A percentile compares a stretch with the other conserved stretches of the same genome.
phyloP scores from a whole-genome alignment of 2,888 invertebrate genomes.

The Pandemis corylana region DNA sequence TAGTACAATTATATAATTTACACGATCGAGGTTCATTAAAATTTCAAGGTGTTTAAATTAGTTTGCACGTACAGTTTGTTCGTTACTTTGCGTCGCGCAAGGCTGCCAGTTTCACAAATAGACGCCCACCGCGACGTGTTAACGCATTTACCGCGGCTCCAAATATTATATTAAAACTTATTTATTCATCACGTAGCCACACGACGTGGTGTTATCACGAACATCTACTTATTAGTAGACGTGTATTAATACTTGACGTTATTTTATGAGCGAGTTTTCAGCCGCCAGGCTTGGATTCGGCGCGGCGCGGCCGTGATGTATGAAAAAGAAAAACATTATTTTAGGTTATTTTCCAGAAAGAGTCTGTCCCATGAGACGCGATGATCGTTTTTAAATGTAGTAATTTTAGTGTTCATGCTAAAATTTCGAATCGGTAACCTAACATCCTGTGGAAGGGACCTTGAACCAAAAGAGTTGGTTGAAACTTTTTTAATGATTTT shows the following conservation, averaged over 20 bases:
- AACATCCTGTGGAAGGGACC: no score
- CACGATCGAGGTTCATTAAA: background rate
- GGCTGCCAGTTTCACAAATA: constrained; percentile 42
- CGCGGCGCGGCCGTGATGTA: background rate
- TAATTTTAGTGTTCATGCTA: no score
- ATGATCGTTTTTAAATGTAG: no score
- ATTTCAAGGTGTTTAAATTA: constrained; percentile 31
- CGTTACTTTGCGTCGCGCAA: constrained; percentile 34
- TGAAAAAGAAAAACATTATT: no score
- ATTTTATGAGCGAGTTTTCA: background rate
- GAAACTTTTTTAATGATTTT: no score
- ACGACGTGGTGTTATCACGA: constrained; percentile 28
- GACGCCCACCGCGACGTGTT: constrained; percentile 42
- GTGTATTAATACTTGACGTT: constrained; percentile 23
- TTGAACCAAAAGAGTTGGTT: no score
- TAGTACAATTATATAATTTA: background rate
- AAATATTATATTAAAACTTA: constrained; percentile 37
- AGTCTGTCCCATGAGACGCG: no score
- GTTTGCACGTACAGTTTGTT: constrained; percentile 36
- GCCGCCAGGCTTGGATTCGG: background rate
- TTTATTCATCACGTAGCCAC: constrained; percentile 33
- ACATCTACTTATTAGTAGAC: constrained; percentile 30
- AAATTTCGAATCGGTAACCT: no score
- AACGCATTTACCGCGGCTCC: constrained; percentile 40
- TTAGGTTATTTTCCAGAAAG: no score